Evolutionary conservation across 2,797 vertebrate species (phyloP), one percentile per base, ranked within the genome.

Genomic region (Neoniphon sammara): DNA sequence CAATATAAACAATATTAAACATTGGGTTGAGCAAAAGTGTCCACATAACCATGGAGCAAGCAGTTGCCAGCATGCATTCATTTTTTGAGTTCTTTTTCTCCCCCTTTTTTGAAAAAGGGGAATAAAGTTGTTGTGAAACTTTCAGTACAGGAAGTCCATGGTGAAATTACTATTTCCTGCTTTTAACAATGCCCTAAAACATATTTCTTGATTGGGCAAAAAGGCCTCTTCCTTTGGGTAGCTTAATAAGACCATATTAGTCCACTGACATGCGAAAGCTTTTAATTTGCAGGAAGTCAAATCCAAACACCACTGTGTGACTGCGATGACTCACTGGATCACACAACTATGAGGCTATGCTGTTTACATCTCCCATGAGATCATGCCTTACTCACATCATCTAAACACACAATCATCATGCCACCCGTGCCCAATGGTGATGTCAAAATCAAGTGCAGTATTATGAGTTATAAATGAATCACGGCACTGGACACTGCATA

Each of bases 341-440:
- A 90, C 90, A 89, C 78, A 87, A 76, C 77, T 89, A 84, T 88
- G 88, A 91, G 79, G 80, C 79, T 88, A 73, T 82, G 85, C 85
- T 91, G 89, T 91, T 92, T 92, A 92, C 91, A 85, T 89, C 91
- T 92, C 84, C 84, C 82, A 90, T 93, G 93, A 93, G 85, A 87
- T 93, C 91, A 92, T 80, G 85, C 47, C 82, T 91, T 87, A 88
- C 88, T 90, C 90, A 91, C 86, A 91, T 92, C 83, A 90, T 86
- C 82, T 85, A 91, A 92, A 93, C 91, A 89, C 91, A 92, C 83
- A 90, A 85, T 90, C 89, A 92, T 87, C 77, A 90, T 87, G 66
- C 69, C 81, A 83, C 74, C 74, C 20, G 42, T 73, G 82, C 78
- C 77, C 84, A 80, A 72, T 44, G 68, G 78, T 70, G 79, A 84